phyloP scores from a whole-genome alignment of 1,140 invertebrate species.

The Halyomorpha halys region DNA sequence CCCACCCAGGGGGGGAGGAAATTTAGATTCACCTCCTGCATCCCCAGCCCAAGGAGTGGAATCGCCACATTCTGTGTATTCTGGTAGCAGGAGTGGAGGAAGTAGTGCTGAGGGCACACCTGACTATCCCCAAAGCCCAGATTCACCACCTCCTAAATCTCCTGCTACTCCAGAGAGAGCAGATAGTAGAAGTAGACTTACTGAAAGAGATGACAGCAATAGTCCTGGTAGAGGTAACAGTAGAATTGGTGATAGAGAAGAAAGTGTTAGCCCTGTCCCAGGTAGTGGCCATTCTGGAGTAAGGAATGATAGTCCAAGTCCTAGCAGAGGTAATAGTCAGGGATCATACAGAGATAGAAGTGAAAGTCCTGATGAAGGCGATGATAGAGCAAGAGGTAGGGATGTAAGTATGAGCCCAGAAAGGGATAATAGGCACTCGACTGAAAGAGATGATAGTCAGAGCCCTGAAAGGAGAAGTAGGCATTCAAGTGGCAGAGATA shows the following conservation, averaged over 20 bases:
- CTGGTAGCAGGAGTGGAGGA: background rate
- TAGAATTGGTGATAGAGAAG: too few species aligned
- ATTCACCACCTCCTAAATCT: slow-evolving; percentile 14
- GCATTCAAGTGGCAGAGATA: too few species aligned
- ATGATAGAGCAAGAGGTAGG: background rate
- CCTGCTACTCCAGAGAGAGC: slow-evolving; percentile 12
- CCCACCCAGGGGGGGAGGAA: slow-evolving; percentile 26
- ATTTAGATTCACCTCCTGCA: slow-evolving; percentile 29
- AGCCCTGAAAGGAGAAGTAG: too few species aligned
- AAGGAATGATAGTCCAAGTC: slow-evolving; percentile 9
- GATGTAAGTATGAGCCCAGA: background rate
- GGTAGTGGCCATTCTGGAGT: background rate
- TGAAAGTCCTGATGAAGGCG: background rate
- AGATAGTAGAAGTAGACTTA: slow-evolving; percentile 4
- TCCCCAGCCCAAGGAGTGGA: slow-evolving; percentile 25
- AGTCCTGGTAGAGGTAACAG: background rate
- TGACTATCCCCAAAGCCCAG: slow-evolving; percentile 15
- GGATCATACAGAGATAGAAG: background rate
- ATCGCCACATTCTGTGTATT: slow-evolving; percentile 15
- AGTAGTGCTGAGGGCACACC: background rate
- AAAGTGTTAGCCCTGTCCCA: background rate
- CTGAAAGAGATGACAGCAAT: background rate
- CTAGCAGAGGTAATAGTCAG: too few species aligned
- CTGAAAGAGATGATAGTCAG: too few species aligned
- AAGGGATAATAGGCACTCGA: too few species aligned